phyloP scores from a whole-genome alignment of 2,113 vertebrate genomes.

The Lophochroa leadbeateri region DNA sequence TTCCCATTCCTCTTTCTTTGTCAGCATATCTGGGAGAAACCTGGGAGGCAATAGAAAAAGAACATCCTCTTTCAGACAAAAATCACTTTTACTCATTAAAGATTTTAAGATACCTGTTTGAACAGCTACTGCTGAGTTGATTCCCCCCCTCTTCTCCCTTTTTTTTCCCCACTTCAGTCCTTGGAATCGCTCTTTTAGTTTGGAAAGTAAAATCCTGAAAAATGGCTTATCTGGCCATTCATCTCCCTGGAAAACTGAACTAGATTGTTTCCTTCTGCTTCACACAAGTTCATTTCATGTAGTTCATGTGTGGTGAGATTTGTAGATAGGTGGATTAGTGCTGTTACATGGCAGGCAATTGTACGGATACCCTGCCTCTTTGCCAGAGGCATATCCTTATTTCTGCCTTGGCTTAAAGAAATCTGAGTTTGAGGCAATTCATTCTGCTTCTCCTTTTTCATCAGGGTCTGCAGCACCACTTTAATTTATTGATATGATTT shows the following conservation, averaged over 20 bases:
- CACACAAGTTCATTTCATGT: not conserved
- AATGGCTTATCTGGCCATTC: not conserved
- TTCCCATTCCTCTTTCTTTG: conserved; percentile 21
- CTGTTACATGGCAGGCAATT: not conserved
- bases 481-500: not conserved
- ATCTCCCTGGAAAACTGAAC: not conserved
- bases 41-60: conserved; percentile 40
- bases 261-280: not conserved
- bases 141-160: fast-evolving
- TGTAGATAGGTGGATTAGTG: not conserved
- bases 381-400: not conserved
- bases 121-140: conserved; percentile 20
- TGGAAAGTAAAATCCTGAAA: not conserved
- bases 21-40: conserved; percentile 43
- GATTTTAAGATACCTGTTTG: not conserved
- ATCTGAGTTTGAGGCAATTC: not conserved
- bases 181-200: not conserved
- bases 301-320: not conserved
- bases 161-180: not conserved
- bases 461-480: not conserved
- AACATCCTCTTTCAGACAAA: conserved; percentile 30
- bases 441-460: not conserved
- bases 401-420: not conserved
- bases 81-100: conserved; percentile 51
- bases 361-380: not conserved